Percentiles rank a stretch among this genome's conserved stretches.
These are phyloP conservation scores for Gymnothorax reevesii DNA, from an alignment of 2,797 vertebrate genomes.

Conservation along the genomic window DNA sequence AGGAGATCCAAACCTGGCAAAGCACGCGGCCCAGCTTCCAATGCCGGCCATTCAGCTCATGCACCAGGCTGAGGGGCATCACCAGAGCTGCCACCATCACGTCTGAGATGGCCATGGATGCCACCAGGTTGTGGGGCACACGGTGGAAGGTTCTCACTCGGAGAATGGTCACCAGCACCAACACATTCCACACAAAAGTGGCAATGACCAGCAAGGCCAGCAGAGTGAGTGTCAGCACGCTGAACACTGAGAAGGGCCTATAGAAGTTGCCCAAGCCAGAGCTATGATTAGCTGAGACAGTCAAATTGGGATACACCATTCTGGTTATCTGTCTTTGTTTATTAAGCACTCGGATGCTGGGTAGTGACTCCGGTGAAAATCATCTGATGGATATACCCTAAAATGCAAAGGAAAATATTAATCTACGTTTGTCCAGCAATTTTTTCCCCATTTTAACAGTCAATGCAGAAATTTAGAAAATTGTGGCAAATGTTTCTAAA, in stretches of 20 bases:
- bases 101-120: conserved; percentile 93
- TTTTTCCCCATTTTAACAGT: background rate
- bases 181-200: conserved; percentile 92
- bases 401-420: conserved; percentile 12
- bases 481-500: background rate
- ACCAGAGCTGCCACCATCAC: conserved; percentile 94
- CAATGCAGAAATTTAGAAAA: background rate
- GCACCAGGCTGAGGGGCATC: conserved; percentile 93
- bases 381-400: conserved; percentile 19
- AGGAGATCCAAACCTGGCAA: conserved; percentile 93
- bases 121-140: conserved; percentile 95
- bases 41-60: conserved; percentile 82
- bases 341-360: conserved; percentile 19
- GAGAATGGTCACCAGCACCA: conserved; percentile 92
- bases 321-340: conserved; percentile 51
- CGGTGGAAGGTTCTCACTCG: conserved; percentile 92
- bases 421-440: background rate
- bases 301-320: conserved; percentile 71
- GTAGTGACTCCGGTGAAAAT: background rate
- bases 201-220: conserved; percentile 86
- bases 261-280: conserved; percentile 61
- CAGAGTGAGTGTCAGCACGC: conserved; percentile 84
- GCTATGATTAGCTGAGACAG: conserved; percentile 61
- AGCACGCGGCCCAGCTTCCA: conserved; percentile 88
- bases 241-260: conserved; percentile 79